Percentiles rank a stretch among this genome's conserved stretches.
phyloP scores from a whole-genome alignment of 2,888 invertebrate species.

The Tiliacea citrago region DNA sequence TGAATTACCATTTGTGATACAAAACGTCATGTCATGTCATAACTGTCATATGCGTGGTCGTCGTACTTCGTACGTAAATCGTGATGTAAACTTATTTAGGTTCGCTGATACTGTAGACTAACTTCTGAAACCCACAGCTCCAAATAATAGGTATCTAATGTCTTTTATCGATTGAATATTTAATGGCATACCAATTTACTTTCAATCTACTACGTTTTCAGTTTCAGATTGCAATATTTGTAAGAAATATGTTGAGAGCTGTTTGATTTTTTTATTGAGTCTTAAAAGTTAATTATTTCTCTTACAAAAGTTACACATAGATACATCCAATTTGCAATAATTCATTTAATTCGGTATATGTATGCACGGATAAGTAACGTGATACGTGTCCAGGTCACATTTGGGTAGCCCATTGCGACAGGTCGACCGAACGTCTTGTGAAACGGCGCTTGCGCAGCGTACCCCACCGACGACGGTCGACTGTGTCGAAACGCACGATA shows the following conservation, averaged over 20 bases:
- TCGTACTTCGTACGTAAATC: slow-evolving; percentile 10
- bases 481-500: slow-evolving; percentile 87
- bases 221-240: slow-evolving; percentile 5
- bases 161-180: slow-evolving; percentile 1
- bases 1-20: slow-evolving; percentile 27
- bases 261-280: background rate
- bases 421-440: slow-evolving; percentile 89
- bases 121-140: slow-evolving; percentile 8
- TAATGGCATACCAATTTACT: slow-evolving; percentile 10
- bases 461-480: slow-evolving; percentile 83
- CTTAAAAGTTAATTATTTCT: background rate
- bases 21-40: slow-evolving; percentile 29
- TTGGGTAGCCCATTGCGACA: slow-evolving; percentile 90
- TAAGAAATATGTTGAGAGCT: background rate
- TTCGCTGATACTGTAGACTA: slow-evolving; percentile 16
- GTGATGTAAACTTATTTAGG: slow-evolving; percentile 14
- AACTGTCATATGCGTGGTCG: slow-evolving; percentile 25
- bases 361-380: slow-evolving; percentile 81
- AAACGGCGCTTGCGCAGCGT: slow-evolving; percentile 89
- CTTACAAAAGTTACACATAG: background rate
- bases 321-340: slow-evolving; percentile 12
- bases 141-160: slow-evolving; percentile 8
- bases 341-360: slow-evolving; percentile 55
- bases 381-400: slow-evolving; percentile 90
- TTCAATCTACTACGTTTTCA: slow-evolving; percentile 6